Percentiles rank a stretch among this genome's conserved stretches.
These are phyloP conservation scores for Damaliscus lunatus DNA, from an alignment of 2,113 vertebrate genomes.

Conservation along the genomic window DNA sequence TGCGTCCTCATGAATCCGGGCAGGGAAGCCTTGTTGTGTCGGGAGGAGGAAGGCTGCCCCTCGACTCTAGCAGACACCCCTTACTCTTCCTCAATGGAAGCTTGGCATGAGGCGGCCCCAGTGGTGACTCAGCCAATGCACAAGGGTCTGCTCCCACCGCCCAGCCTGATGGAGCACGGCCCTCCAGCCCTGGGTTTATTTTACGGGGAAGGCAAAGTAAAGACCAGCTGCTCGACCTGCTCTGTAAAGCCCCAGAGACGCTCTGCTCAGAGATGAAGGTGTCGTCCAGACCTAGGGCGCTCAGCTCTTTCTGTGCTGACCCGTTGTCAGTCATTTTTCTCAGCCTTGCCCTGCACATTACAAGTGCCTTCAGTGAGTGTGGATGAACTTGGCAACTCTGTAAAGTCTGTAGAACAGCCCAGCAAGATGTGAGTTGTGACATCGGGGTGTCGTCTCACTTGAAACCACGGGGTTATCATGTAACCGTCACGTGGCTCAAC, in stretches of 20 bases:
- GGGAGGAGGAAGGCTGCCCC: not conserved
- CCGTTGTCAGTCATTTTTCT: not conserved
- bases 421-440: constrained; percentile 66
- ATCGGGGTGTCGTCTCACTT: constrained; percentile 60
- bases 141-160: not conserved
- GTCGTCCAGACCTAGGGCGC: not conserved
- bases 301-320: not conserved
- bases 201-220: not conserved
- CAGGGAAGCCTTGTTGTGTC: not conserved
- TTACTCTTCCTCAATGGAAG: not conserved
- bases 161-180: not conserved
- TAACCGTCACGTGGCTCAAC: constrained; percentile 55
- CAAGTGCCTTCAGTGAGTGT: not conserved
- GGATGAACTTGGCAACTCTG: not conserved
- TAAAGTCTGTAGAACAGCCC: not conserved
- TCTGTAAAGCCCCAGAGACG: not conserved
- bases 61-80: not conserved
- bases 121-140: not conserved
- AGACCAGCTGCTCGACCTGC: not conserved
- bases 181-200: not conserved
- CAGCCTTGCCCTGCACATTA: not conserved
- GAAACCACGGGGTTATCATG: constrained; percentile 39
- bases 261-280: not conserved
- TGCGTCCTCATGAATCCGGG: not conserved
- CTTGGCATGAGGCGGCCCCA: not conserved